Base-by-base conservation (phyloP, 2,797 vertebrate species). In the Parauchenoglanis punctatus region DNA sequence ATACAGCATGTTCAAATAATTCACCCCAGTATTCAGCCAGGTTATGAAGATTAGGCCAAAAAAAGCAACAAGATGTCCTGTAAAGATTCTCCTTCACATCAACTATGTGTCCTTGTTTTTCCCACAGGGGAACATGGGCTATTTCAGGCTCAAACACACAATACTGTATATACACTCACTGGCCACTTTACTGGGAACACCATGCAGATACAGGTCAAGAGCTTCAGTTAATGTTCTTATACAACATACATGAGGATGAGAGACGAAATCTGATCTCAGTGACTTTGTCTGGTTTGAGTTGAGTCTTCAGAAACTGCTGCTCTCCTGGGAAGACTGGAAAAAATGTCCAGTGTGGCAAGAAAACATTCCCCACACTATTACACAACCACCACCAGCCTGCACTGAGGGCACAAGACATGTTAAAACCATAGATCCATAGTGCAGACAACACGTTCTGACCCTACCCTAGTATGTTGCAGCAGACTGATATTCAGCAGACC, bases 101-200 rank as follows among this genome's bases (percentile, higher is more conserved):
- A 11, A 20, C 17, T 56, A n/a, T 31, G 75, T 77, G 75, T 77
- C 75, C 75, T 77, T 80, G 54, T 35, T 80, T 80, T 59, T 23
- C 77, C 76, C 17, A 7, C 77, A 40, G 40, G 76, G 25, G 56
- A 59, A 23, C 40, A 81, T 25, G 56, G 56, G 56, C 18, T 59
- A 44, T 81, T 61, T 81, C 23, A 59, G 78, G 25, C 25, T 44
- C 18, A 40, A 25, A 59, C 31, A 35, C 56, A 25, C 4, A 3
- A 20, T 58, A 52, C 28, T 7, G 54, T 61, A 68, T 11, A n/a
- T 17, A 13, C 4, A 49, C 5, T 76, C 46, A 31, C 75, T 1
- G 49, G 52, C 7, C 75, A 18, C 75, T 28, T 77, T 18, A 58
- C 28, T 58, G 31, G 52, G 75, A 31, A 56, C 75, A 17, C 49